phyloP scores from a whole-genome alignment of 92 coral and sea anemone species.

The Actinostola sp. region DNA sequence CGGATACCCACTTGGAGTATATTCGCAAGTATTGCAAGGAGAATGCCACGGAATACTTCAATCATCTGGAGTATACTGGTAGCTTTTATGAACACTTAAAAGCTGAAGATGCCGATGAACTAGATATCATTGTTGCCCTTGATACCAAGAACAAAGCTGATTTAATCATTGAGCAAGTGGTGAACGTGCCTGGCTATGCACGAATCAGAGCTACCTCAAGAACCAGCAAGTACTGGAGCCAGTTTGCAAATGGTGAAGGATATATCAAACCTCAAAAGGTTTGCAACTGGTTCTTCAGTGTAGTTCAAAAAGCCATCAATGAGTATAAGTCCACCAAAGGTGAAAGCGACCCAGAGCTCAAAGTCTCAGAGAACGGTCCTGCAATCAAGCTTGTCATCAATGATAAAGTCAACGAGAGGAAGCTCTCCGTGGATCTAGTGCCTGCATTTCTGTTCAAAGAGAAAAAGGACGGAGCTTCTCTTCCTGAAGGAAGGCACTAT shows the following conservation, averaged over 20 bases:
- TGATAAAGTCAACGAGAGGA: background rate
- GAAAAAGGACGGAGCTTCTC: constrained; percentile 10
- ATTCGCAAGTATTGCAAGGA: constrained; percentile 50
- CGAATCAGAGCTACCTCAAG: constrained; percentile 32
- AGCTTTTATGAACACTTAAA: constrained; percentile 74
- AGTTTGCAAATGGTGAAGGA: constrained; percentile 30
- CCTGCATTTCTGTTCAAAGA: constrained; percentile 47
- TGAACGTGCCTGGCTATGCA: constrained; percentile 39
- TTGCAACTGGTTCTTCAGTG: constrained; percentile 57
- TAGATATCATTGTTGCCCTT: constrained; percentile 65
- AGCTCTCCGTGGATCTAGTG: constrained; percentile 30
- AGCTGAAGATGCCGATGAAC: constrained; percentile 53
- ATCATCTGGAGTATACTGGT: constrained; percentile 69
- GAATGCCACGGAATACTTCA: constrained; percentile 28
- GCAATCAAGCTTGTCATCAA: constrained; percentile 26
- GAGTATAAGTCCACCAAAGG: background rate
- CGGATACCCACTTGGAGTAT: constrained; percentile 45
- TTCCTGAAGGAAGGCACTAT: constrained; percentile 19
- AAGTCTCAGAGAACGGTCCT: constrained; percentile 27
- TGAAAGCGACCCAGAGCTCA: background rate
- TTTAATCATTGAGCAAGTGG: constrained; percentile 19
- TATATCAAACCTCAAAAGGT: constrained; percentile 55
- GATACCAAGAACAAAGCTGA: constrained; percentile 33
- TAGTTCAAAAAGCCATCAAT: constrained; percentile 30
- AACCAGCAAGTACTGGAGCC: constrained; percentile 40